Evolutionary conservation across 2,113 vertebrate genomes (phyloP).

Genomic region (Ahaetulla prasina): DNA sequence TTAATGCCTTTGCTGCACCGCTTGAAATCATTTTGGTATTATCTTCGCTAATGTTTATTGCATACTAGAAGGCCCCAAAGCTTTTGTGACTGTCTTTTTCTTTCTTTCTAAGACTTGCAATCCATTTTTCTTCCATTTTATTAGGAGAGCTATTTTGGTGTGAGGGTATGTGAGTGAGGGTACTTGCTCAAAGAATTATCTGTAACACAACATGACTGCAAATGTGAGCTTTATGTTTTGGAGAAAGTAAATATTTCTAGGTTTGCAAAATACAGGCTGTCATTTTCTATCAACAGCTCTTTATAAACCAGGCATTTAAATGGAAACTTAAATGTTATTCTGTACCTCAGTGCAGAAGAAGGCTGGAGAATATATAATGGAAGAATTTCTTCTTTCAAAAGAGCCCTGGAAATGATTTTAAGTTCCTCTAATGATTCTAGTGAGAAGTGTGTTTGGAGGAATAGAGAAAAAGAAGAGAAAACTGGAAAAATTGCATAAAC

Average conservation of each 20-base stretch:
- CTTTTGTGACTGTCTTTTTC: neutral
- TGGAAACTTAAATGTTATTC: conserved; percentile 56
- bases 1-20: neutral
- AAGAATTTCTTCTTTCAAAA: conserved; percentile 37
- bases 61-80: neutral
- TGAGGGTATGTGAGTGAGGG: neutral
- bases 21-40: neutral
- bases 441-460: conserved; percentile 56
- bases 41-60: neutral
- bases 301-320: conserved; percentile 49
- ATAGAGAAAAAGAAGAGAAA: conserved; percentile 41
- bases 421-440: conserved; percentile 61
- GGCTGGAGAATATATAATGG: conserved; percentile 49
- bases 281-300: conserved; percentile 52
- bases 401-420: conserved; percentile 65
- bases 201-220: conserved; percentile 25
- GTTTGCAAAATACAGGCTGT: conserved; percentile 47
- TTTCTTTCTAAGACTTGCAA: neutral
- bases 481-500: conserved; percentile 60
- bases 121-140: conserved; percentile 24
- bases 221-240: conserved; percentile 39
- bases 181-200: conserved; percentile 18
- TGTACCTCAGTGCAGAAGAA: conserved; percentile 32
- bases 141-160: conserved; percentile 16
- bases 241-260: conserved; percentile 51